Conservation (phyloP, 2,113 vertebrate genomes). For the Coreoperca whiteheadi region DNA sequence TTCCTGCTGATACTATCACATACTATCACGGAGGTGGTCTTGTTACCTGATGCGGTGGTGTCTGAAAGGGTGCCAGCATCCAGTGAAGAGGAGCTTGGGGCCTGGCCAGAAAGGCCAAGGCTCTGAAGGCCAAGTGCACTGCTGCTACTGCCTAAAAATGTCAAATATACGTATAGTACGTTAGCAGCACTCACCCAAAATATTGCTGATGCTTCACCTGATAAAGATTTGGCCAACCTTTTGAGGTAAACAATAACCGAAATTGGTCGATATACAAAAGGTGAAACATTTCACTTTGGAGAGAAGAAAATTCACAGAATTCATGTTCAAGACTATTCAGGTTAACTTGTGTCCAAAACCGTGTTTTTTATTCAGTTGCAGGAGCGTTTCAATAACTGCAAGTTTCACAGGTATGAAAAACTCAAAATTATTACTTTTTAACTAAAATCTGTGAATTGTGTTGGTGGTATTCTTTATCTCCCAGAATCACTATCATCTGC, state of each 20-base stretch:
- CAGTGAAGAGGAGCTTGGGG: constrained; percentile 97
- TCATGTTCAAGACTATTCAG: background rate
- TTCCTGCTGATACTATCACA: background rate
- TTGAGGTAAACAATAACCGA: background rate
- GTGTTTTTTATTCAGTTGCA: background rate
- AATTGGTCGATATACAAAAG: background rate
- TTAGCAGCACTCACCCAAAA: background rate
- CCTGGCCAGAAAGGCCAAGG: constrained; percentile 94
- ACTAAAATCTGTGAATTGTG: constrained; percentile 1
- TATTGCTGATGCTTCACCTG: background rate
- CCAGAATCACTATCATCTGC: background rate
- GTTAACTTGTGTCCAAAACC: background rate
- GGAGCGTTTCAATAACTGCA: constrained; percentile 15
- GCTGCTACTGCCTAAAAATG: constrained; percentile 94
- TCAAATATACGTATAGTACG: constrained; percentile 18
- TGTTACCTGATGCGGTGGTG: constrained; percentile 99
- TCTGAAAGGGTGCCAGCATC: constrained; percentile 98
- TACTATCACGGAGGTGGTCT: background rate
- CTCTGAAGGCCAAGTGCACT: constrained; percentile 98
- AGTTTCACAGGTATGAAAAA: background rate
- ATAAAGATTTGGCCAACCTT: background rate
- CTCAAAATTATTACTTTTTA: background rate
- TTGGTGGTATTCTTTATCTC: background rate
- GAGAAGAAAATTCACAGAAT: background rate
- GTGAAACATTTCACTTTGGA: background rate